Evolutionary conservation across 1,140 invertebrate genomes (phyloP), one percentile per base, ranked within the genome.

Genomic region (Drosophila chauvacae): DNA sequence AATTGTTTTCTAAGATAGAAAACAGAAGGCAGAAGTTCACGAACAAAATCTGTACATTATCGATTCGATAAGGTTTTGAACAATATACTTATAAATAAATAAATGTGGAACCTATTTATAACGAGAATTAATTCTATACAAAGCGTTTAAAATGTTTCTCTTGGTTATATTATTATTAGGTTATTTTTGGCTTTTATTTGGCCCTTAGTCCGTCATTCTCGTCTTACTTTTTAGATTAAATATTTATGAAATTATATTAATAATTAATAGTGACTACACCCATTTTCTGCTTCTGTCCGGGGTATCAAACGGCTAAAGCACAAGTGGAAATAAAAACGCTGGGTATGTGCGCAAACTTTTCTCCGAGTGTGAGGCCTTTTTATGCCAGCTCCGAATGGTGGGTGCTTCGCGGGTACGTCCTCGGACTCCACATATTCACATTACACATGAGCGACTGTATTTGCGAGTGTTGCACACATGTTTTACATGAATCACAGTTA

Each of bases 401-500:
- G 60, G 37, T 20, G 30, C 5, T 23, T 11, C n/a, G 50, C 11
- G 51, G 35, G 16, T 48, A 16, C 14, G 28, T 55, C 66, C 30
- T 23, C 39, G 28, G 68, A 72, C 70, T 72, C 68, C 70, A 37
- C 70, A 47, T 60, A 37, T 60, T 51, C 53, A 39, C 55, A 73
- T 73, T 72, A 72, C 66, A 72, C 55, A 73, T 60, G 74, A 53
- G 55, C 37, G 62, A 42, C 37, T 76, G 72, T 76, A 50, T 76
- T 68, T 68, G 74, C 66, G 55, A 39, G 72, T 59, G 45, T 58
- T 35, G 35, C 53, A 39, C 50, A 60, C 53, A 78, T 78, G 75
- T 78, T 71, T 56, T 59, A 78, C 76, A 78, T 78, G 75, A 78
- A 78, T 78, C 75, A 70, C 76, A 64, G 76, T 78, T 63, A 71